A percentile compares a stretch with the other conserved stretches of the same genome.
These are phyloP conservation scores for Noctua fimbriata DNA, from an alignment of 2,888 invertebrate genomes.

Conservation along the genomic window DNA sequence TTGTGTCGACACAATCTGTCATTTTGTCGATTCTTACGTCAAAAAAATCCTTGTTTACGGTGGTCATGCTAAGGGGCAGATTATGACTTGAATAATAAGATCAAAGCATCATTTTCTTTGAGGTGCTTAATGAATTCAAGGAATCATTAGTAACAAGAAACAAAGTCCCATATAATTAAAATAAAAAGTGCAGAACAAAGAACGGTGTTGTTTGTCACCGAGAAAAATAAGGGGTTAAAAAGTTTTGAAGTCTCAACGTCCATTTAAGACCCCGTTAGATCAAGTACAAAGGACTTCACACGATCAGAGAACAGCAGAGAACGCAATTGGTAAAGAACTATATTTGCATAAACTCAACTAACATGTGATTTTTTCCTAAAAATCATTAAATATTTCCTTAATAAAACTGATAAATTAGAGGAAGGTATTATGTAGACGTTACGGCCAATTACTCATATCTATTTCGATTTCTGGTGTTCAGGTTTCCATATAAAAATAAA, in stretches of 20 bases:
- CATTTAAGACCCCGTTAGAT: neutral
- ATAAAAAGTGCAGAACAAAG: slow-evolving; percentile 10
- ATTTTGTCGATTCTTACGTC: too few relatives aligned
- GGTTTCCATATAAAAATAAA: neutral
- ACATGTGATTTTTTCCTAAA: neutral
- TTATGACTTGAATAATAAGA: neutral
- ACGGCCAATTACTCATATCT: neutral
- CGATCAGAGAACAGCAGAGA: neutral
- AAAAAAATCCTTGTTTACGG: too few relatives aligned
- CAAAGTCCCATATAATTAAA: neutral
- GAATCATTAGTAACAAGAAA: slow-evolving; percentile 12
- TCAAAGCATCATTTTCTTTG: neutral
- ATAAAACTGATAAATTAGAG: neutral
- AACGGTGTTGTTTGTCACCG: neutral
- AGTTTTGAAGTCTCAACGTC: too few relatives aligned
- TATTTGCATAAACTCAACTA: neutral
- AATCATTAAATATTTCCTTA: neutral
- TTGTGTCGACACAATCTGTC: too few relatives aligned
- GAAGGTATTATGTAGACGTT: neutral
- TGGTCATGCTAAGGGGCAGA: too few relatives aligned
- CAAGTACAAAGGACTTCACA: neutral
- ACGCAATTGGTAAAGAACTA: neutral
- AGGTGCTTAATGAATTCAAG: neutral
- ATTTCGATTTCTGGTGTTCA: neutral
- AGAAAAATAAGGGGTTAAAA: neutral